Base-by-base conservation (phyloP, 2,888 invertebrate genomes). In the Melieria picta region DNA sequence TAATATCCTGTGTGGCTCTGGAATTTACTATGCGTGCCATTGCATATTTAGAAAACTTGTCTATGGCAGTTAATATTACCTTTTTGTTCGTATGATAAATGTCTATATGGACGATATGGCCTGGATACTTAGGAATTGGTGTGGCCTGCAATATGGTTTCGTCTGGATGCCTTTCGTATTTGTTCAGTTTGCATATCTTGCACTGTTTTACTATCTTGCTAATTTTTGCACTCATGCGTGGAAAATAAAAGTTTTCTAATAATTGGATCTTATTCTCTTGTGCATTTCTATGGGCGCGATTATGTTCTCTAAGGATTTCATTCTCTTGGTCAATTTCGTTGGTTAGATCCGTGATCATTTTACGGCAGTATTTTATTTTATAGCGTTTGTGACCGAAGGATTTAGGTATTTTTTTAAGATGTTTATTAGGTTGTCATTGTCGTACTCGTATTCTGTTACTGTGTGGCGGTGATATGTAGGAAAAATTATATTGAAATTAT, bases 381-480 rank as follows among this genome's bases (percentile, higher is more conserved):
- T 67, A 16, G 58, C 57, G 58, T 73, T 70, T 7, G 69, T 66
- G 11, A 72, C 65, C 11, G 58, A 72, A 43, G 66, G 56, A 45
- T 67, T 70, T 10, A 70, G 61, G 30, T 65, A 69, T 69, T 65
- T 72, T 43, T 58, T 64, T 45, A 68, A 43, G 42, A 69, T 45
- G 10, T 63, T 11, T 5, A 60, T 30, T 30, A 30, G 30, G 30
- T 30, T 60, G 60, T 60, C 60, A 42, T 61, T 61, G 61, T 61
- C 45, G 13, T 61, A 61, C 45, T 61, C 61, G 61, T 45, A 48
- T 68, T 67, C 67, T 7, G 55, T 57, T 13, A 72, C 68, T 0
- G 67, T 66, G 46, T 69, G 72, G 4, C 70, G 67, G 48, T 72
- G 69, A n/a, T 62, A 69, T 50, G 71, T 70, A 9, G 72, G 74